These are phyloP conservation scores for Coregonus suidteri DNA, from an alignment of 2,797 vertebrate species.

Conservation along the genomic window DNA sequence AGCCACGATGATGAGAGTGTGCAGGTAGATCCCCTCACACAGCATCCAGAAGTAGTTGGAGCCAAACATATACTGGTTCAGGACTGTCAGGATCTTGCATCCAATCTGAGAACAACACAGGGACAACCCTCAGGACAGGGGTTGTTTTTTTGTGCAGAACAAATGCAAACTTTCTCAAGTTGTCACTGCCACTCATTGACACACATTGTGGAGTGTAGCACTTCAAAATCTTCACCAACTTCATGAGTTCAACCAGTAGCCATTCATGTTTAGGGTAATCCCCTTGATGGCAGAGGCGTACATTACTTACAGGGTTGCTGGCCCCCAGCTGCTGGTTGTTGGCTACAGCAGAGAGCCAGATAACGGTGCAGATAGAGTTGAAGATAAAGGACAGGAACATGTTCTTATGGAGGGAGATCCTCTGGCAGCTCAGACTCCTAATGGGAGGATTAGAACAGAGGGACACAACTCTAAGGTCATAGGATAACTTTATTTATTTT, in stretches of 20 bases:
- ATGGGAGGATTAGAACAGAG: constrained; percentile 1
- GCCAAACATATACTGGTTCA: constrained; percentile 68
- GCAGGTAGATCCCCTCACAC: constrained; percentile 83
- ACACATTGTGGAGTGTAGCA: too few species aligned
- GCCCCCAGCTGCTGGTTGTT: constrained; percentile 39
- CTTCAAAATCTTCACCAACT: too few species aligned
- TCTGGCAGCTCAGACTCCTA: constrained; percentile 82
- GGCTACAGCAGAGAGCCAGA: constrained; percentile 62
- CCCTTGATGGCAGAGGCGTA: neutral
- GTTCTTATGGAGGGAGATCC: constrained; percentile 84
- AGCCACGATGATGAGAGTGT: constrained; percentile 83
- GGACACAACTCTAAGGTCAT: too few species aligned
- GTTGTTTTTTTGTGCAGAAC: too few species aligned
- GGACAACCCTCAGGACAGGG: neutral
- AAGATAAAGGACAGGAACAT: constrained; percentile 81
- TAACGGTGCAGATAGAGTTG: constrained; percentile 75
- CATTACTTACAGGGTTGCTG: constrained; percentile 67
- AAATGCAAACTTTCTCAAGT: neutral
- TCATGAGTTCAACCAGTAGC: too few species aligned
- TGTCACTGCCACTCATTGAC: neutral
- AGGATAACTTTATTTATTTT: too few species aligned
- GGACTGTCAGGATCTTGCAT: constrained; percentile 75
- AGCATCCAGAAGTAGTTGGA: constrained; percentile 85
- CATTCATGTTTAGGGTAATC: neutral
- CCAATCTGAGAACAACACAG: constrained; percentile 62